phyloP scores from a whole-genome alignment of 2,797 vertebrate genomes.

The Carcharodon carcharias region DNA sequence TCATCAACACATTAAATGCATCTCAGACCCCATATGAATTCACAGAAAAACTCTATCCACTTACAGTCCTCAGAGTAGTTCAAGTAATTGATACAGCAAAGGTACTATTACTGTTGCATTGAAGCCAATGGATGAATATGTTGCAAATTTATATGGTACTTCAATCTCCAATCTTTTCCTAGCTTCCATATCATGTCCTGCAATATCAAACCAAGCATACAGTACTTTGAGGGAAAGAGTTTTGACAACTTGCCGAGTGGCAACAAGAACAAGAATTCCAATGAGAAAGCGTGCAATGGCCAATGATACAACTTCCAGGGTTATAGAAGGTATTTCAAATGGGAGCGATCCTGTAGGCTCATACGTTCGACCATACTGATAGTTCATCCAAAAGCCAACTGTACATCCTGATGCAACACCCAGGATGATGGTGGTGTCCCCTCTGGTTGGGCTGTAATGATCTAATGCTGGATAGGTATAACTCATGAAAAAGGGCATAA shows the following conservation, averaged over 20 bases:
- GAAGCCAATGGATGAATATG: conserved; percentile 73
- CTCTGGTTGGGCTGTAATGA: conserved; percentile 81
- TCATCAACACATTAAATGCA: neutral
- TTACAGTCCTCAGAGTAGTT: conserved; percentile 59
- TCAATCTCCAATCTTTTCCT: conserved; percentile 75
- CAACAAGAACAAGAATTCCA: conserved; percentile 63
- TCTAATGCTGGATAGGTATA: conserved; percentile 81
- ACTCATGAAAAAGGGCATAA: conserved; percentile 67
- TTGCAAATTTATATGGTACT: conserved; percentile 83
- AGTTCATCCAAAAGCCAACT: conserved; percentile 77
- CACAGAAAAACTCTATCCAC: neutral
- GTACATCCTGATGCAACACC: conserved; percentile 67
- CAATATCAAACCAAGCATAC: conserved; percentile 62
- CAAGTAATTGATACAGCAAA: conserved; percentile 62
- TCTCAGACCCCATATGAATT: neutral
- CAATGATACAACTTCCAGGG: neutral
- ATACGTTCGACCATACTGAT: conserved; percentile 57
- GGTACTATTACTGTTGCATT: conserved; percentile 70
- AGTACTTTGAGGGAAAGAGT: conserved; percentile 58
- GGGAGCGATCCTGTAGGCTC: conserved; percentile 46
- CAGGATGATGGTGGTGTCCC: conserved; percentile 82
- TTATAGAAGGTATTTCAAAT: conserved; percentile 54
- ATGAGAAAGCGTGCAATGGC: conserved; percentile 56
- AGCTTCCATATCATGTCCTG: conserved; percentile 54
- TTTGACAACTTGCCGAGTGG: conserved; percentile 64